Percentiles rank a stretch among this genome's conserved stretches.
Evolutionary conservation across 2,113 vertebrate genomes (phyloP).

Genomic region (Cyanistes caeruleus): DNA sequence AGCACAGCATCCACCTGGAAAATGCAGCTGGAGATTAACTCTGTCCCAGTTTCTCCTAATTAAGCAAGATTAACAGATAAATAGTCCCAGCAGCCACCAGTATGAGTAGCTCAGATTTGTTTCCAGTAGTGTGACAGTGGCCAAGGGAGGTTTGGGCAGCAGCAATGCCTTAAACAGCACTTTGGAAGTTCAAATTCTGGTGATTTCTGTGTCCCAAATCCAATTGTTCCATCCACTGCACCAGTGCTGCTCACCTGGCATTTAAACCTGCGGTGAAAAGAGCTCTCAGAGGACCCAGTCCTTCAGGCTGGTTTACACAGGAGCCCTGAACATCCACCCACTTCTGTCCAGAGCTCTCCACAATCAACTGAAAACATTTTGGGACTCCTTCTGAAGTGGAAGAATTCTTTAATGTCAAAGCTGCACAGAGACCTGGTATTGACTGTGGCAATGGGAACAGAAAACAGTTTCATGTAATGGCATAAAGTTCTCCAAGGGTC

Average conservation of each 20-base stretch:
- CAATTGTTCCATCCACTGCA: not conserved
- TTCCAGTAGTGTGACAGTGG: not conserved
- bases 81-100: not conserved
- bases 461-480: not conserved
- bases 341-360: not conserved
- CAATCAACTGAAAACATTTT: not conserved
- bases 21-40: not conserved
- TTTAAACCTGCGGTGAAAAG: not conserved
- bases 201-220: not conserved
- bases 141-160: not conserved
- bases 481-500: not conserved
- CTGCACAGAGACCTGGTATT: accelerated
- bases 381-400: not conserved
- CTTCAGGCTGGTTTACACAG: not conserved
- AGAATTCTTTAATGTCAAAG: not conserved
- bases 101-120: not conserved
- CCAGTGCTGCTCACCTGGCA: not conserved
- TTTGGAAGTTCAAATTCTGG: not conserved
- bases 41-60: not conserved
- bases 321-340: not conserved
- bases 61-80: conserved; percentile 32
- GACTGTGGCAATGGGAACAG: not conserved
- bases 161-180: not conserved
- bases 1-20: not conserved
- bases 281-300: not conserved